Evolutionary conservation across 2,113 vertebrate species (phyloP), one percentile per base, ranked within the genome.

Genomic region (Typhlomys cinereus): DNA sequence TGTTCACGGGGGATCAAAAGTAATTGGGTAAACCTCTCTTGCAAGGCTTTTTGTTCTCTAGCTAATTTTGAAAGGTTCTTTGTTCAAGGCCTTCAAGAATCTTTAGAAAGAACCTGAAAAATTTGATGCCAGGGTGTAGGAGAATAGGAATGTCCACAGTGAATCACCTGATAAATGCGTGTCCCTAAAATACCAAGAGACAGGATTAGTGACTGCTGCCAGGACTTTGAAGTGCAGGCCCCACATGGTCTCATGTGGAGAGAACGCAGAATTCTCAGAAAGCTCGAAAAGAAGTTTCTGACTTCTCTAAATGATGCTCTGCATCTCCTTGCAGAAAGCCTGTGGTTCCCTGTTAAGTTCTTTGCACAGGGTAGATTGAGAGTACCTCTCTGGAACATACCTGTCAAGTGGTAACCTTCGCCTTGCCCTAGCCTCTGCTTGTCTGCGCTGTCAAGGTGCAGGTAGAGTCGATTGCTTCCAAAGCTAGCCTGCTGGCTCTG

Each of bases 381-480:
- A 14, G 75, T 25, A 25, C 61, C 80, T 64, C 86, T 74, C 75
- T 34, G 17, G 83, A 80, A 41, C 50, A 36, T 48, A 46, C 75
- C n/a, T 86, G 83, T 52, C 73, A 84, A 93, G 44, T 78, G 64
- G 50, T 52, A 62, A 84, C 59, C 80, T 66, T 88, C 54, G 64
- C 54, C 67, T 50, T 84, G 57, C 54, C 85, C 70, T 14, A 62
- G 11, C 71, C 13, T 82, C 73, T 90, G 41, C 74, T 54, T 29
- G 27, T 86, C 46, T 90, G 91, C 29, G 73, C 94, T 50, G 36
- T 95, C 94, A 91, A 34, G 59, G 13, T 59, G 59, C 87, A 89
- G 84, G 93, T 73, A 48, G 57, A 96, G 95, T 89, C 7, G 1
- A 81, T 74, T 85, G 64, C 88, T 90, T 93, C 62, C 88, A 66